Base-by-base conservation (phyloP, 2,797 vertebrate genomes). In the Rhodeus uyekii region DNA sequence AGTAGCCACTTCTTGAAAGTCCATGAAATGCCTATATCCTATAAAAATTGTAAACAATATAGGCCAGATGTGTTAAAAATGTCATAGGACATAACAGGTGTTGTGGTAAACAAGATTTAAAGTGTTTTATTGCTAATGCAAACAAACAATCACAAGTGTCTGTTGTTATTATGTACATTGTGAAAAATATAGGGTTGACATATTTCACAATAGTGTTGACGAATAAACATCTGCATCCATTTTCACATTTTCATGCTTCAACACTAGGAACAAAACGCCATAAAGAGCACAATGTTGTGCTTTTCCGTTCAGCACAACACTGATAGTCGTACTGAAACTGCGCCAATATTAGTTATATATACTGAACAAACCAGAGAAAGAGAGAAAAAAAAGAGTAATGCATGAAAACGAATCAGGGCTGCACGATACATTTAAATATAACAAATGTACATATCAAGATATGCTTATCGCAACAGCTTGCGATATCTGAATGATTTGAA, bases 51-150 rank as follows among this genome's bases (percentile, higher is more conserved):
- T 9, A 44, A 44, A 44, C 24, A 46, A 46, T 6, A 8, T 5
- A 69, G n/a, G n/a, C n/a, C n/a, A n/a, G 27, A 72, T 50, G 34
- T 53, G 13, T 10, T 36, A 19, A 38, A 55, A 34, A 73, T 55
- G 5, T 29, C 2, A 71, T 48, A 38, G 14, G 29, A 73, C 14
- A 39, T 7, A 65, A 13, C 36, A 16, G 13, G 27, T 29, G 27
- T 6, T 12, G 32, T 36, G 19, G 46, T 36, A 53, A 36, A 73
- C 32, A 73, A 34, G 22, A 39, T 75, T 12, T 39, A 18, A 75
- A 58, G n/a, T 58, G 34, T 38, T 55, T 81, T 63, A 73, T 81
- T 73, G 55, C 58, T 63, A 10, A 81, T 73, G 78, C 39, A 61
- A 73, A 36, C 8, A 9, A 36, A 27, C 78, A 63, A 48, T 73